Evolutionary conservation across 2,888 invertebrate genomes (phyloP).

Genomic region (Aleiodes leptofemur): DNA sequence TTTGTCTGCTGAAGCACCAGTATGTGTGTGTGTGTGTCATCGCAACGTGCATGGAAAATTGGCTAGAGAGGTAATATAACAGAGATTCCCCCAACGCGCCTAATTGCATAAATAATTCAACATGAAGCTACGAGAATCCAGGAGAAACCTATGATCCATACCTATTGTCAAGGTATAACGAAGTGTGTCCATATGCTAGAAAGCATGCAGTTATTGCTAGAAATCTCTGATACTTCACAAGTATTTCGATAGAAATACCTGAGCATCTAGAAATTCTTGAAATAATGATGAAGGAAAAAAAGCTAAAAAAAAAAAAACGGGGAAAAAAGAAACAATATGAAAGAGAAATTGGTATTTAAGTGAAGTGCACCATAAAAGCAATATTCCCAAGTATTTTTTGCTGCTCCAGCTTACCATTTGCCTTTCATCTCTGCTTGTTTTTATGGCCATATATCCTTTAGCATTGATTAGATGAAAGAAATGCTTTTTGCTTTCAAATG

Average conservation of each 20-base stretch:
- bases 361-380: constrained; percentile 6
- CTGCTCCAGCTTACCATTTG: too few relatives aligned
- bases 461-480: too few relatives aligned
- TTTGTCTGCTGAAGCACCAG: background rate
- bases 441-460: too few relatives aligned
- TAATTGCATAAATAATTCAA: constrained; percentile 73
- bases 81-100: constrained; percentile 50
- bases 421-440: too few relatives aligned
- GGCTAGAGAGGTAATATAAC: background rate
- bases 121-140: constrained; percentile 44
- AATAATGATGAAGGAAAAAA: background rate
- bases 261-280: background rate
- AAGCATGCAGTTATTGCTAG: background rate
- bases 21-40: background rate
- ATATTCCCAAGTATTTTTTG: constrained; percentile 24
- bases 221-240: background rate
- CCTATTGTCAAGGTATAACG: background rate
- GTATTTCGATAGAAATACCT: too few relatives aligned
- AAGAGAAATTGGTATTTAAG: constrained; percentile 12
- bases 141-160: constrained; percentile 8
- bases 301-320: background rate
- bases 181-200: constrained; percentile 4
- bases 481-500: too few relatives aligned
- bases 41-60: constrained; percentile 10
- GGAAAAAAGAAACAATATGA: background rate